Percentiles rank a stretch among this genome's conserved stretches.
Conservation (phyloP, 2,797 vertebrate species). For the Lerista edwardsae region DNA sequence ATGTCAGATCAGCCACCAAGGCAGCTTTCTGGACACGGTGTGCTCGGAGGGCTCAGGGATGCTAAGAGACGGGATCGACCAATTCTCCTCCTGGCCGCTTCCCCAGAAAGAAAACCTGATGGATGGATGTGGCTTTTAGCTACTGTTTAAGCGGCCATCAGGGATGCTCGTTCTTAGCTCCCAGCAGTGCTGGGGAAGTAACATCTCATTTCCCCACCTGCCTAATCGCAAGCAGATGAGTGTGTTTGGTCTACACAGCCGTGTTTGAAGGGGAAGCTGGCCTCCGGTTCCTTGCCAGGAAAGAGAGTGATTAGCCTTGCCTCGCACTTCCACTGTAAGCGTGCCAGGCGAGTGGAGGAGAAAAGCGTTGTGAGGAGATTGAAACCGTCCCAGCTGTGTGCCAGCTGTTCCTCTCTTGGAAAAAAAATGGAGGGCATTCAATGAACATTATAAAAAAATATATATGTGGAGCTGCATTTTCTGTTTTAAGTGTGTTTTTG, state of each 20-base stretch:
- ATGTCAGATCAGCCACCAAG: not conserved
- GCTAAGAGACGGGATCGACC: too few relatives aligned
- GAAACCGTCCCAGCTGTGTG: not conserved
- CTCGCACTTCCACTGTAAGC: not conserved
- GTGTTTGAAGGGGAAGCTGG: not conserved
- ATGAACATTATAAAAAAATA: not conserved
- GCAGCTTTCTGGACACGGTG: not conserved
- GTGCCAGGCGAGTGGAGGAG: not conserved
- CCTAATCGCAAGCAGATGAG: not conserved
- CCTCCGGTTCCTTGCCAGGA: not conserved
- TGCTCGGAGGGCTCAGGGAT: too few relatives aligned
- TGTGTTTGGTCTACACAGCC: not conserved
- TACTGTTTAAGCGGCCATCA: not conserved
- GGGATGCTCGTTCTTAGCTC: not conserved
- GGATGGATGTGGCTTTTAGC: not conserved
- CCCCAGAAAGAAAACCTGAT: not conserved
- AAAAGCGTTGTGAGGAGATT: not conserved
- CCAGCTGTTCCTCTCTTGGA: not conserved
- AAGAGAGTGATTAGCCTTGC: not conserved
- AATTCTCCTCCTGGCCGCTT: not conserved
- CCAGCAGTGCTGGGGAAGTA: not conserved
- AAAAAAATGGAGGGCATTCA: not conserved
- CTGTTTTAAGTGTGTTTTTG: not conserved
- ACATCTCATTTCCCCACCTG: slow-evolving; percentile 2
- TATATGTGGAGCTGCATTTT: not conserved